Percentiles rank a stretch among this genome's conserved stretches.
These are phyloP conservation scores for Porites australiensis DNA, from an alignment of 64 coral and sea anemone species.

Conservation along the genomic window DNA sequence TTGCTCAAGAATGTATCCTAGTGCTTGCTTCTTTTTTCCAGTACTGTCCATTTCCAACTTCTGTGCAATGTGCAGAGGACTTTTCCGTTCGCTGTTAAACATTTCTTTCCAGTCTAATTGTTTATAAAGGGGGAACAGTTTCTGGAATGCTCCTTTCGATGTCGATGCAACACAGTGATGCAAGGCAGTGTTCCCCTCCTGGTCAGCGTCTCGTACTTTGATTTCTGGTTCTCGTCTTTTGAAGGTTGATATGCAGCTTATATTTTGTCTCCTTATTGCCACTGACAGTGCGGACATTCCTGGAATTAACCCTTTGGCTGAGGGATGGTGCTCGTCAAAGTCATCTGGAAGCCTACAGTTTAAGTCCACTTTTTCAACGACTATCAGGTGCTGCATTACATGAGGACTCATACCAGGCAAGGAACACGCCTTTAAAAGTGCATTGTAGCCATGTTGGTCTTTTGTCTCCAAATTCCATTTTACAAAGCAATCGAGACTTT, in stretches of 20 bases:
- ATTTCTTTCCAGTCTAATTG: slow-evolving; percentile 21
- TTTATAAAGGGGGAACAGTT: slow-evolving; percentile 32
- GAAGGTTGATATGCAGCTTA: slow-evolving; percentile 24
- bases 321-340: neutral
- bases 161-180: slow-evolving; percentile 42
- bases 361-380: slow-evolving; percentile 39
- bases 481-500: slow-evolving; percentile 3
- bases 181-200: slow-evolving; percentile 61
- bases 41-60: neutral
- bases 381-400: slow-evolving; percentile 56
- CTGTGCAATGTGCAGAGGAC: slow-evolving; percentile 27
- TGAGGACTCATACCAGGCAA: slow-evolving; percentile 41
- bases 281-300: slow-evolving; percentile 60
- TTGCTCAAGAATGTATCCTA: neutral
- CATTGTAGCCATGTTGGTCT: slow-evolving; percentile 65
- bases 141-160: slow-evolving; percentile 37
- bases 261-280: slow-evolving; percentile 24
- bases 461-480: neutral
- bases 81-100: slow-evolving; percentile 25
- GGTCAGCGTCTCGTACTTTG: neutral
- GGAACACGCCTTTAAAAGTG: slow-evolving; percentile 73
- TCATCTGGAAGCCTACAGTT: slow-evolving; percentile 40
- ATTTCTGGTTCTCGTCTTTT: neutral
- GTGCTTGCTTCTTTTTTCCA: neutral
- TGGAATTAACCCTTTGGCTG: neutral